Percentiles rank a stretch among this genome's conserved stretches.
phyloP scores from a whole-genome alignment of 2,888 invertebrate species.

The Aproaerema taeniolella region DNA sequence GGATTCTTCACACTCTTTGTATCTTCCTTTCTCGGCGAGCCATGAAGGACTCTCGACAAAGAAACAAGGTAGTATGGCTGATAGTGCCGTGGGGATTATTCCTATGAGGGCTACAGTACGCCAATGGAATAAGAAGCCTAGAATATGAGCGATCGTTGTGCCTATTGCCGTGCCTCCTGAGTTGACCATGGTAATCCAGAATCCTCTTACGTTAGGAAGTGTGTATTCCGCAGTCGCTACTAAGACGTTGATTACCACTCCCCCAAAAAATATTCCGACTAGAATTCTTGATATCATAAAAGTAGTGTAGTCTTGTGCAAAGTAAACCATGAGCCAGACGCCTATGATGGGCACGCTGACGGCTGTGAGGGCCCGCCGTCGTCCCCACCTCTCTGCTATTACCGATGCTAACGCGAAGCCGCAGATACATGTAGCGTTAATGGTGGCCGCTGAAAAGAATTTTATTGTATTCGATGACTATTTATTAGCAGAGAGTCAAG shows the following conservation, averaged over 20 bases:
- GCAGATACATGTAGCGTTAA: conserved; percentile 19
- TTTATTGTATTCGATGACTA: too few relatives aligned
- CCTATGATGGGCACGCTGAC: conserved; percentile 20
- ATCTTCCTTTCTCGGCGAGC: conserved; percentile 30
- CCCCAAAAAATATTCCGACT: conserved; percentile 27
- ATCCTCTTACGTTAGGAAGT: conserved; percentile 21
- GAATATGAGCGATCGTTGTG: conserved; percentile 20
- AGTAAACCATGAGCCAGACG: conserved; percentile 25
- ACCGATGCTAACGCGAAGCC: conserved; percentile 20
- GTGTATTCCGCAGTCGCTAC: conserved; percentile 26
- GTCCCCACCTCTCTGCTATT: conserved; percentile 21
- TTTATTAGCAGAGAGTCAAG: too few relatives aligned
- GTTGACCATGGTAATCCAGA: conserved; percentile 20
- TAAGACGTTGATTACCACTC: conserved; percentile 20
- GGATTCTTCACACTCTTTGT: conserved; percentile 23
- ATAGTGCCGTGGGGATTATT: conserved; percentile 20
- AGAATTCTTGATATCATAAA: conserved; percentile 25
- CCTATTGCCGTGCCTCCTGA: conserved; percentile 22
- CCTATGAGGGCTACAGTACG: conserved; percentile 25
- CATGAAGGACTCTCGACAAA: conserved; percentile 30
- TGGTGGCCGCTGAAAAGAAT: conserved; percentile 24
- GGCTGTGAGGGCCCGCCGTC: conserved; percentile 20
- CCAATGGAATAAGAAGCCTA: conserved; percentile 26
- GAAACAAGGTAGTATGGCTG: conserved; percentile 24
- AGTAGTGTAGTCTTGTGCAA: conserved; percentile 15